Conservation (phyloP, 2,888 invertebrate species). For the Oscheius myriophilus region DNA sequence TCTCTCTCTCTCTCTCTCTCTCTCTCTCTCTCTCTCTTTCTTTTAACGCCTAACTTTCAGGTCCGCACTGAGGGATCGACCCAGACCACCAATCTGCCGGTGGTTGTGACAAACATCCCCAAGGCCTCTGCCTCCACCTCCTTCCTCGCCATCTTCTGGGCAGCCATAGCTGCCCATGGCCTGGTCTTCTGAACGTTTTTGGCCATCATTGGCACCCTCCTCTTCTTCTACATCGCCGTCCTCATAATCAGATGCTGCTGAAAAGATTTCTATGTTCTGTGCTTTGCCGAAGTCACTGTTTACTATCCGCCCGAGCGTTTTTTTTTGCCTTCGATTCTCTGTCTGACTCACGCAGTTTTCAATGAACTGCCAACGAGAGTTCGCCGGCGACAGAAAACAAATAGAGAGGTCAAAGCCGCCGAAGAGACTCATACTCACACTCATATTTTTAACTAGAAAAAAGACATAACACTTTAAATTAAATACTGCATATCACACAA, state of each 20-base stretch:
- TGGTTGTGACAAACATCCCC: conserved; percentile 15
- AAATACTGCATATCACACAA: too few species aligned
- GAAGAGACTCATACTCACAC: too few species aligned
- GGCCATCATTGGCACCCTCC: background rate
- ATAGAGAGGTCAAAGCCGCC: too few species aligned
- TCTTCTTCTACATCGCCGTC: conserved; percentile 12
- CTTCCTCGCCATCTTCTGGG: conserved; percentile 8
- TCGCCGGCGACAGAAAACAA: too few species aligned
- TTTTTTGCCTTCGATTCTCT: too few species aligned
- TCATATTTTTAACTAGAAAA: too few species aligned
- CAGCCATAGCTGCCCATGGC: background rate
- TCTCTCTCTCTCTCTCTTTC: background rate
- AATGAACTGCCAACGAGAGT: too few species aligned
- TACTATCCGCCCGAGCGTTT: too few species aligned
- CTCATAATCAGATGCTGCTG: conserved; percentile 10
- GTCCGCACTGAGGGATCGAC: conserved; percentile 14
- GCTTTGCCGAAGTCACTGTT: too few species aligned
- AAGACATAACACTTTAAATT: too few species aligned
- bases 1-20: background rate
- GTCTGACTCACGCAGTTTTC: too few species aligned
- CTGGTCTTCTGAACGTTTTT: conserved; percentile 12
- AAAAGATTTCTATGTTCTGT: background rate
- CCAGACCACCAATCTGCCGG: conserved; percentile 1
- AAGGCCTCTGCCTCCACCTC: background rate
- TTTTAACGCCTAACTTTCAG: conserved; percentile 1